Evolutionary conservation across 2,797 vertebrate species (phyloP), one percentile per base, ranked within the genome.

Genomic region (Emydoidea blandingii): DNA sequence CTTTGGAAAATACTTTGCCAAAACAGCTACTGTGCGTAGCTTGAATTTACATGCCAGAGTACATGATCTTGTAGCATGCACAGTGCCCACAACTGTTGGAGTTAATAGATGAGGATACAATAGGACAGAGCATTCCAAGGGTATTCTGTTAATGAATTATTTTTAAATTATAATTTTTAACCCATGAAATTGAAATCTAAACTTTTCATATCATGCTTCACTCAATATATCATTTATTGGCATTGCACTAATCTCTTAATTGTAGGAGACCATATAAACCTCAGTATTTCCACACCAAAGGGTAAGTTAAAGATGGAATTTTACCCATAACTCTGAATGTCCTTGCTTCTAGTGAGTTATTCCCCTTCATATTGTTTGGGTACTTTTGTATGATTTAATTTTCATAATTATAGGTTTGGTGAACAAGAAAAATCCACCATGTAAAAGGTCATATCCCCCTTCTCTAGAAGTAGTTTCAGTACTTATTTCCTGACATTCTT

Each of bases 21-120:
- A 56, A 62, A 41, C 12, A 34, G 49, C 56, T 62, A 5, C 47
- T 41, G 57, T 27, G 10, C 5, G 3, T 15, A 25, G 56, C 47
- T 79, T 37, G 47, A 59, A 65, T 80, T 52, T 59, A 50, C 34
- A 16, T 78, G 53, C 72, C 31, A 50, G 23, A 25, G 27, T 25
- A 79, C 37, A 11, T 19, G 87, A 65, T 27, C 4, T 79, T 1
- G 1, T 52, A 4, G 25, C 92, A 80, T 2, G 3, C 85, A 88
- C 76, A 88, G 78, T 87, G 88, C 89, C 83, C 72, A 65, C 41
- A 41, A 83, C 52, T 93, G 89, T 11, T 92, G 90, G 85, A 91
- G 88, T 59, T 95, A 95, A 90, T 91, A 93, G 96, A 76, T 86
- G 95, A 95, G 92, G 94, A 89, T 92, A 94, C 88, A 93, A 76